phyloP scores from a whole-genome alignment of 1,140 invertebrate genomes.

The Caenorhabditis briggsae region DNA sequence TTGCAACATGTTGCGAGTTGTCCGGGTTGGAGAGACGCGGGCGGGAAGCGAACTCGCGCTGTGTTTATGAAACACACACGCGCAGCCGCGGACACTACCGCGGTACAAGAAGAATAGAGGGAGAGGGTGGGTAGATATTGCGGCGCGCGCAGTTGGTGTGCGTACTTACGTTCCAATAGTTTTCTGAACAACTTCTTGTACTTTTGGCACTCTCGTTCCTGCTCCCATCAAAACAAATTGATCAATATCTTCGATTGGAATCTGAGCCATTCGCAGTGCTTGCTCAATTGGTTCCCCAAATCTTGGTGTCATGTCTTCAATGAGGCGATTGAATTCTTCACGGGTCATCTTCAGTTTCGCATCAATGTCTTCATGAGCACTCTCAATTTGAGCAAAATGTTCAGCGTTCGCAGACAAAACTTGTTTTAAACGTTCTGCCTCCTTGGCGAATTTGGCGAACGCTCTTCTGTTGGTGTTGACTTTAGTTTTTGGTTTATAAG shows the following conservation, averaged over 20 bases:
- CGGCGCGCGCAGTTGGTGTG: not conserved
- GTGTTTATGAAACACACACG: not conserved
- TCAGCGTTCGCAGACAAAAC: conserved; percentile 74
- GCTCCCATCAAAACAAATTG: conserved; percentile 93
- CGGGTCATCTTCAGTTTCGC: conserved; percentile 87
- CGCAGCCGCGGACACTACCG: not conserved
- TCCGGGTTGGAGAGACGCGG: conserved; percentile 49
- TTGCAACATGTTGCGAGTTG: conserved; percentile 21
- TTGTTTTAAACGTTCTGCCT: conserved; percentile 94
- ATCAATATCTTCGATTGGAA: conserved; percentile 74
- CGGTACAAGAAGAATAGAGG: not conserved
- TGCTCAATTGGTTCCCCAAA: conserved; percentile 86
- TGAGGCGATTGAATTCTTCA: conserved; percentile 88
- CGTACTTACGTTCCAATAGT: conserved; percentile 23
- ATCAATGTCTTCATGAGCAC: conserved; percentile 93
- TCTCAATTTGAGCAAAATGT: conserved; percentile 84
- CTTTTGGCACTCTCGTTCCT: conserved; percentile 90
- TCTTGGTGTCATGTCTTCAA: conserved; percentile 87
- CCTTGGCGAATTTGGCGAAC: conserved; percentile 95
- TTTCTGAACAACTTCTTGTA: conserved; percentile 85
- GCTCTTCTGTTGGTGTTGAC: conserved; percentile 79
- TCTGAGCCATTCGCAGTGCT: conserved; percentile 81
- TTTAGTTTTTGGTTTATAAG: conserved; percentile 79
- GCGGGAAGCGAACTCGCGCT: conserved; percentile 2
- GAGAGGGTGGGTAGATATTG: not conserved